Base-by-base conservation (phyloP, 2,113 vertebrate genomes). In the Arothron firmamentum region DNA sequence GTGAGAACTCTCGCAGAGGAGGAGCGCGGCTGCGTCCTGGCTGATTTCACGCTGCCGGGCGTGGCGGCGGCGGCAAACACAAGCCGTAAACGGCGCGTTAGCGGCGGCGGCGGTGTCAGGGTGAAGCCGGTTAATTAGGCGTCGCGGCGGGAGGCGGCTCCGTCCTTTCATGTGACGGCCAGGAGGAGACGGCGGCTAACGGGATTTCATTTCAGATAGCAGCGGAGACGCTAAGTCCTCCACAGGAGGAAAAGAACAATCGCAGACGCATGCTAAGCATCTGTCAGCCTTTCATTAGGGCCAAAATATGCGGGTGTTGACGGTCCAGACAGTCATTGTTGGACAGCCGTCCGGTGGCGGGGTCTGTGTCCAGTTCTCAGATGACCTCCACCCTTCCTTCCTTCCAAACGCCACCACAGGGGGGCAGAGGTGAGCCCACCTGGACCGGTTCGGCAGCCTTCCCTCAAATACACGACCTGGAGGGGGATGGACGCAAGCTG, bases 1-100 rank as follows among this genome's bases (percentile, higher is more conserved):
- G 62, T 73, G 61, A 72, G 79, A 88, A 85, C 86, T 72, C 84
- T 53, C 50, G 67, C 63, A 86, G 88, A 88, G 68, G 55, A 83
- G 89, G 47, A 65, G 69, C 81, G 77, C 31, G 63, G 74, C 66
- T 70, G 59, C 70, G 62, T 65, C 75, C 74, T 65, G 63, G 48
- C 28, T 31, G 72, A 72, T 82, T 72, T 83, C 45, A 55, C 65
- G 74, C 81, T 49, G 16, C 43, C 61, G 59, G 69, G 73, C 21
- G 74, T 81, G 51, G 17, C 46, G 63, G 60, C 68, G 73, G n/a
- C 50, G 54, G n/a, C 53, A 70, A 79, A 69, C 54, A 68, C 47
- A 67, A 73, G 67, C 55, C 47, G n/a, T 10, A 65, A 67, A 64
- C 34, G 38, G 8, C 19, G 19, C 47, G 67, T 69, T 64, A 62